A percentile compares a stretch with the other conserved stretches of the same genome.
Evolutionary conservation across 2,888 invertebrate species (phyloP).

Genomic region (Anoncus sp.): DNA sequence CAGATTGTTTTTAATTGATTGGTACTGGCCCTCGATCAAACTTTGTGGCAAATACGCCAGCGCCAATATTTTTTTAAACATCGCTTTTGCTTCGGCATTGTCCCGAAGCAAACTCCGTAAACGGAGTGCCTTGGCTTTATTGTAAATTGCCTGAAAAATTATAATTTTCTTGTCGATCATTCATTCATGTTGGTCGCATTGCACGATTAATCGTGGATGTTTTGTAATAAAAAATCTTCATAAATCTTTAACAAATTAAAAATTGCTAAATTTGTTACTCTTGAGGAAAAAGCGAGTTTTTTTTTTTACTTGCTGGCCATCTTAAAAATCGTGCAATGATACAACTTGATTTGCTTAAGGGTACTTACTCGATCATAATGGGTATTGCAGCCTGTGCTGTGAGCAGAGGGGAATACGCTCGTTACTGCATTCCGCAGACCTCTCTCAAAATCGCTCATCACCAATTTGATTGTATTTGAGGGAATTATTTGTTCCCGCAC

Average conservation of each 20-base stretch:
- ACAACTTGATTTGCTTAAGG: background rate
- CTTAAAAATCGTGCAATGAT: background rate
- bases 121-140: constrained; percentile 3
- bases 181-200: constrained; percentile 1
- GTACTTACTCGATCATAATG: constrained; percentile 28
- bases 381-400: constrained; percentile 30
- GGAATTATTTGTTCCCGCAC: background rate
- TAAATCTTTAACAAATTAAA: constrained; percentile 3
- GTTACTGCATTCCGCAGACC: constrained; percentile 37
- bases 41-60: constrained; percentile 23
- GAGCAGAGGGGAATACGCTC: constrained; percentile 15
- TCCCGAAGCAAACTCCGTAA: background rate
- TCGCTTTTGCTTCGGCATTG: background rate
- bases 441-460: constrained; percentile 45
- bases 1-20: background rate
- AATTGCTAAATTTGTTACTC: background rate
- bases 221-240: constrained; percentile 10
- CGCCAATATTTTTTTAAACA: constrained; percentile 5
- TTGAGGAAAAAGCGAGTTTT: background rate
- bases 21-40: constrained; percentile 10
- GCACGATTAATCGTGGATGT: background rate
- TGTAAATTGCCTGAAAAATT: constrained; percentile 3
- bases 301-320: background rate
- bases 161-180: background rate
- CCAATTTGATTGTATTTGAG: background rate